phyloP scores from a whole-genome alignment of 2,888 invertebrate species.

The Brachyptera risi region DNA sequence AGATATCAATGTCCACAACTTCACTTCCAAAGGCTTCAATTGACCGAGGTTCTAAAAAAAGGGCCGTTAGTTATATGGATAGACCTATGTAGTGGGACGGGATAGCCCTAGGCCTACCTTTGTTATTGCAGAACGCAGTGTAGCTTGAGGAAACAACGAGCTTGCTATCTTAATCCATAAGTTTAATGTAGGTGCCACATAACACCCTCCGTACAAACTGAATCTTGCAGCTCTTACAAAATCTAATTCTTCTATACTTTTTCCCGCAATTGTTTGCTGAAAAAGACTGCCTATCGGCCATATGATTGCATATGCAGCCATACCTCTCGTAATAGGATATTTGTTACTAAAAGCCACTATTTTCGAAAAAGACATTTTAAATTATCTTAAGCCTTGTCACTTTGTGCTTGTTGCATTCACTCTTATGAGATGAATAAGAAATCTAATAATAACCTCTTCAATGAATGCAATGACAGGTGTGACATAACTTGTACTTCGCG shows the following conservation, averaged over 20 bases:
- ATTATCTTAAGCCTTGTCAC: too few species aligned
- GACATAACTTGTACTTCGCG: too few species aligned
- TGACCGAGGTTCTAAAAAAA: too few species aligned
- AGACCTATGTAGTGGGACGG: too few species aligned
- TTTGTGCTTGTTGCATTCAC: too few species aligned
- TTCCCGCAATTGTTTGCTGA: slow-evolving; percentile 66
- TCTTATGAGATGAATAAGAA: background rate
- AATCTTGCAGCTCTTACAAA: slow-evolving; percentile 60
- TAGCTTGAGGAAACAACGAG: slow-evolving; percentile 38
- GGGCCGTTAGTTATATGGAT: too few species aligned
- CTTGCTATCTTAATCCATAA: slow-evolving; percentile 75
- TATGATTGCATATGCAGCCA: slow-evolving; percentile 65
- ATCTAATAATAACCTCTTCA: background rate
- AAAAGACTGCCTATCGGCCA: slow-evolving; percentile 71
- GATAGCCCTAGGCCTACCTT: too few species aligned
- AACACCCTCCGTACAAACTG: slow-evolving; percentile 73
- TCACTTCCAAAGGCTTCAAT: too few species aligned
- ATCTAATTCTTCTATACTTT: slow-evolving; percentile 42
- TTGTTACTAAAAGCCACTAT: slow-evolving; percentile 39
- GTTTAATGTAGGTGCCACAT: slow-evolving; percentile 77
- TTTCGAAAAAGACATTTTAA: slow-evolving; percentile 20
- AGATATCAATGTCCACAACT: too few species aligned
- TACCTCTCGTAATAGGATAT: slow-evolving; percentile 55
- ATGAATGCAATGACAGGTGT: background rate
- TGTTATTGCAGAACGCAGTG: slow-evolving; percentile 23